Conservation (phyloP, 2,888 invertebrate genomes). For the Cenopis cana region DNA sequence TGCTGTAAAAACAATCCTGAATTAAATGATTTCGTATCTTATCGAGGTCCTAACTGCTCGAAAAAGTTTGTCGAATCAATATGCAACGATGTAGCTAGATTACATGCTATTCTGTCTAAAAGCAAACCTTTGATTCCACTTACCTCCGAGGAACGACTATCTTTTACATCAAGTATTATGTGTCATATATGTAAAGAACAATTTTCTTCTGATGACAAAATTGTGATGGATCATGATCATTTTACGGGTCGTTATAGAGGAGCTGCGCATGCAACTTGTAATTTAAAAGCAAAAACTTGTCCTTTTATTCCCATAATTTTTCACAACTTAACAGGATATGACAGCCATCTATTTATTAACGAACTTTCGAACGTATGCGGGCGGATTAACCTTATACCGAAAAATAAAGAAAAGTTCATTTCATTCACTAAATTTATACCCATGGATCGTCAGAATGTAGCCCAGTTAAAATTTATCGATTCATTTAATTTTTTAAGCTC, state of each 20-base stretch:
- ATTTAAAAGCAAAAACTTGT: not conserved
- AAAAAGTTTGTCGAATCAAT: no score
- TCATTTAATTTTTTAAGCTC: slow-evolving; percentile 1
- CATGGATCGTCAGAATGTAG: not conserved
- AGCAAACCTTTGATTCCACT: no score
- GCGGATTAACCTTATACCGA: not conserved
- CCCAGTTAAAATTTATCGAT: not conserved
- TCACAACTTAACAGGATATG: not conserved
- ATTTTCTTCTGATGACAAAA: not conserved
- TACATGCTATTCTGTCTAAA: no score
- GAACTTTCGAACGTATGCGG: not conserved
- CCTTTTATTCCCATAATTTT: not conserved
- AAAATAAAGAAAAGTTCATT: not conserved
- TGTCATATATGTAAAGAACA: not conserved
- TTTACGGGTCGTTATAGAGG: not conserved
- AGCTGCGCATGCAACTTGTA: not conserved
- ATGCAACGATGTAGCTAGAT: no score
- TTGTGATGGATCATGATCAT: not conserved
- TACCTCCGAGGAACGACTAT: no score
- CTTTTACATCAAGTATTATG: no score
- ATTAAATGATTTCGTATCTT: no score
- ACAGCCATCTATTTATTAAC: not conserved
- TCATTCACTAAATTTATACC: not conserved
- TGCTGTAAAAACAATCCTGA: no score
- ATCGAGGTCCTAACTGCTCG: no score